Base-by-base conservation (phyloP, 2,888 invertebrate genomes). In the Drosophila mercatorum region DNA sequence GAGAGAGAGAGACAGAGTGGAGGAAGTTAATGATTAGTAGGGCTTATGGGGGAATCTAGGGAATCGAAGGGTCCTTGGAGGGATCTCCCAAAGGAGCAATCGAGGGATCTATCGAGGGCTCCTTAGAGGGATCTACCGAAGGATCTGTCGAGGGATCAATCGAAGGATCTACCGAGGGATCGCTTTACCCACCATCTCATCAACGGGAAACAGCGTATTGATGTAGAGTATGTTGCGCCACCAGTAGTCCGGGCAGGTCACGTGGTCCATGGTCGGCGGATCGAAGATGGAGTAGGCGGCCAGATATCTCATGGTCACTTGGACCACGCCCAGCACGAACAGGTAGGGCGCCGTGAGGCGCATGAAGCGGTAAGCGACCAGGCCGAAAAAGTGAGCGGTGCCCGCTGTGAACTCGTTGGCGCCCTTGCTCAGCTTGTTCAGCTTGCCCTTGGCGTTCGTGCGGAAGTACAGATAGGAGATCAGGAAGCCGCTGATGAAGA, bases 181-280 rank as follows among this genome's bases (percentile, higher is more conserved):
- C 31, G 31, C 31, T 51, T 36, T 46, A 60, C 92, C 94, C 92
- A 97, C 97, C 97, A 97, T 97, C 93, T 97, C 96, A 34, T 96
- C 96, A 11, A 96, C 96, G 0, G 97, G 97, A 91, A 96, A 97
- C 22, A 97, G 93, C 0, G 97, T 97, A 92, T 97, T 97, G 91
- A 97, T 96, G 90, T 97, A 97, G 2, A 97, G 94, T 47, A 97
- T 93, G 93, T 97, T 97, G 78, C 97, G 94, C 97, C 97, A 97
- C 97, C 97, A 97, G 92, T 96, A 97, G 81, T 96, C 94, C 22
- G 96, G 96, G 89, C 97, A 97, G 84, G 96, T 97, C 64, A 95
- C 94, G 91, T 97, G 96, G 93, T 97, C 97, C 91, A 95, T 94
- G 0, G 97, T 96, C 0, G 97, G 96, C 4, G 97, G 96, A 91